Conservation (phyloP, 2,797 vertebrate genomes). For the Chromobotia macracanthus region DNA sequence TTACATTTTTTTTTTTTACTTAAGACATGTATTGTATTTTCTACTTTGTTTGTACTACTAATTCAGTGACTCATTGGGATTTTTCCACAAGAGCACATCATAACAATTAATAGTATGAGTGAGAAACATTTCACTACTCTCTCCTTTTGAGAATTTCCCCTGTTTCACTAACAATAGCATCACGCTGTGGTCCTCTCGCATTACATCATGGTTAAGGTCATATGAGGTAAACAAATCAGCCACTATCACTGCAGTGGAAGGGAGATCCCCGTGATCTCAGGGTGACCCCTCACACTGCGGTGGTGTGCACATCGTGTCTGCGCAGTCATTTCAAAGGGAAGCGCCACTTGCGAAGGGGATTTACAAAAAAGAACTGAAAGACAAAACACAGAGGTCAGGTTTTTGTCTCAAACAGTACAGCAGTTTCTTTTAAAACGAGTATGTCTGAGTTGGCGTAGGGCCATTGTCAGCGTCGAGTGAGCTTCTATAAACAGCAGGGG, state of each 20-base stretch:
- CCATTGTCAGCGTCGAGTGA: background rate
- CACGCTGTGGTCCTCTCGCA: background rate
- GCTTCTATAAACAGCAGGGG: background rate
- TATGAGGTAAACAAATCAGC: slow-evolving; percentile 10
- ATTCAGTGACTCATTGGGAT: background rate
- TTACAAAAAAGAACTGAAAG: slow-evolving; percentile 54
- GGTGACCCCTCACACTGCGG: slow-evolving; percentile 13
- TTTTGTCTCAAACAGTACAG: background rate
- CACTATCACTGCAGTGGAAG: slow-evolving; percentile 5
- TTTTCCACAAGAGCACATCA: background rate
- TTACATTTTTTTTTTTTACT: no score
- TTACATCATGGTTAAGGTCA: slow-evolving; percentile 15
- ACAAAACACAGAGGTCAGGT: slow-evolving; percentile 7
- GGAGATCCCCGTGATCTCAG: slow-evolving; percentile 27
- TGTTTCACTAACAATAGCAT: background rate
- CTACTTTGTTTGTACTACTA: no score
- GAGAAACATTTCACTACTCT: background rate
- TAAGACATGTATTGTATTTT: no score
- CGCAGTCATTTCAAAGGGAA: background rate
- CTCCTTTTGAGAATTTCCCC: background rate
- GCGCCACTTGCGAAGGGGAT: slow-evolving; percentile 26
- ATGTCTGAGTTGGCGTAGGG: background rate
- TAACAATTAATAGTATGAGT: background rate
- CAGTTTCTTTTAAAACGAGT: slow-evolving; percentile 29
- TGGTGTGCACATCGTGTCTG: background rate